Base-by-base conservation (phyloP, 2,797 vertebrate genomes). In the Manis crassicaudata region DNA sequence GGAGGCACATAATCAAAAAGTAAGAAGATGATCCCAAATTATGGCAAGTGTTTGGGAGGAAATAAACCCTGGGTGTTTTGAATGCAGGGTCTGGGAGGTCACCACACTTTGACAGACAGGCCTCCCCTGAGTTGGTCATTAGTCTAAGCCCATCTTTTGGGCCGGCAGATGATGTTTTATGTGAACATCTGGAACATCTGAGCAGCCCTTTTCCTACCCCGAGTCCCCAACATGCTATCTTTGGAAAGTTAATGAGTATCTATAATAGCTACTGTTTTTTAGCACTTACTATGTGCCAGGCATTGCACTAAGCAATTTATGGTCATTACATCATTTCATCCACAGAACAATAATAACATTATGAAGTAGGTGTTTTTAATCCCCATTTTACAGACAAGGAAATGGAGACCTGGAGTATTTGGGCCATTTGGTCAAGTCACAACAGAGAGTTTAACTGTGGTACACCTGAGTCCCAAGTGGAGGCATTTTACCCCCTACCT, bases 241-340 rank as follows among this genome's bases (percentile, higher is more conserved):
- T 96, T 96, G 90, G 96, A 97, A 96, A 96, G 89, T 93, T 96
- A 94, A 93, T 84, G 93, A 97, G 92, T 88, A 95, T 97, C 96
- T 95, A 37, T 62, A 94, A 72, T 87, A 96, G 97, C 76, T 80
- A 83, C 95, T 95, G 95, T 68, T 91, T 95, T 93, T 96, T 96
- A 97, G 92, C 92, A 79, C 87, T 96, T 97, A 93, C 92, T 93
- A 80, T 81, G 95, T 97, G 97, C 95, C 95, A 93, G 94, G 95
- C 91, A 90, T 90, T 70, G 91, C 95, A 37, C 91, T 82, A 76
- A 96, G 97, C 95, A 92, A 97, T 90, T 97, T 94, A 90, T 93
- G 96, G 58, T 92, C 93, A 94, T 97, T 86, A 97, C 93, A 94
- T 97, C 94, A 94, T 93, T 94, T 89, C 89, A 79, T 94, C 94